Evolutionary conservation across 2,888 invertebrate genomes (phyloP).

Genomic region (Archips crataeganus): DNA sequence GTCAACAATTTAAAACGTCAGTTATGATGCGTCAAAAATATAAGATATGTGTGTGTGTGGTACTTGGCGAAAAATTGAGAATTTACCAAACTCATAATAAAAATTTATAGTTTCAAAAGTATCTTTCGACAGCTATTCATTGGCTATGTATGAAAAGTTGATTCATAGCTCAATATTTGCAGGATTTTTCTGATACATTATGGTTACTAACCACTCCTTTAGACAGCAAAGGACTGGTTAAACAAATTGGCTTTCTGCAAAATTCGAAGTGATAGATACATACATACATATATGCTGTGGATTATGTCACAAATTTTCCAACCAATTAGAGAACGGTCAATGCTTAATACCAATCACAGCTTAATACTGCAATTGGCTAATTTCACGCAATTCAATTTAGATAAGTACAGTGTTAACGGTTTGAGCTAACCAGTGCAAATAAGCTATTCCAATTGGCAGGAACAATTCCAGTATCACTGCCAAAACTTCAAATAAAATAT

Average conservation of each 20-base stretch:
- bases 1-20: conserved; percentile 47
- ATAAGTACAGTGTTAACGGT: neutral
- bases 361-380: neutral
- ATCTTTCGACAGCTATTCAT: no score
- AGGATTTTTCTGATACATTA: no score
- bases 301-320: neutral
- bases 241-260: no score
- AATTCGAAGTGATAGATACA: no score
- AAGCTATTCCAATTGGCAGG: conserved; percentile 40
- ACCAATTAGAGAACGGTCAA: neutral
- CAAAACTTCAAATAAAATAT: conserved; percentile 4
- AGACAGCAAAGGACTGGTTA: no score
- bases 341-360: neutral
- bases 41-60: conserved; percentile 34
- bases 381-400: neutral
- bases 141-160: no score
- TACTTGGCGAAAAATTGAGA: conserved; percentile 4
- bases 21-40: conserved; percentile 43
- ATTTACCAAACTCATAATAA: neutral
- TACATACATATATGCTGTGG: neutral
- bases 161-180: no score
- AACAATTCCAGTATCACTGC: conserved; percentile 41
- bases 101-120: no score
- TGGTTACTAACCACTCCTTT: no score
- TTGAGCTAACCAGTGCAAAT: conserved; percentile 1